Conservation (phyloP, 2,113 vertebrate genomes). For the Dicerorhinus sumatrensis region DNA sequence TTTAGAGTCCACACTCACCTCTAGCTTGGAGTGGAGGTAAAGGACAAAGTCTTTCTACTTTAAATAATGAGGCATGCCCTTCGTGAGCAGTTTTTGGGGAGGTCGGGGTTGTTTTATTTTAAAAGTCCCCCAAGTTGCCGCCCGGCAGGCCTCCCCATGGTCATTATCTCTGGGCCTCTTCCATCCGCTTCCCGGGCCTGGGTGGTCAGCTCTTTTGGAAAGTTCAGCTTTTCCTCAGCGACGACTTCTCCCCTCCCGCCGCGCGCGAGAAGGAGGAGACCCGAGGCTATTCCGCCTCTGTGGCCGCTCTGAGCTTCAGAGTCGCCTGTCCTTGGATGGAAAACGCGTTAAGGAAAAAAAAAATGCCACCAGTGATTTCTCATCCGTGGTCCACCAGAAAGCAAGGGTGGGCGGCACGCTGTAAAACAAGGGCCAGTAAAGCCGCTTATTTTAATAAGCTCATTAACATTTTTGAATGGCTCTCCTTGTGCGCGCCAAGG, state of each 20-base stretch:
- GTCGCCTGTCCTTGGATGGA: neutral
- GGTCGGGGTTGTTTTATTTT: neutral
- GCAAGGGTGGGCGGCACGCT: slow-evolving; percentile 37
- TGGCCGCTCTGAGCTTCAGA: neutral
- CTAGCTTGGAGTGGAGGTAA: neutral
- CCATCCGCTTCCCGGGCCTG: neutral
- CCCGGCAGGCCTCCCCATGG: neutral
- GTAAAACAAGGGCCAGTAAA: slow-evolving; percentile 63
- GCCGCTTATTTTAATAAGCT: slow-evolving; percentile 73
- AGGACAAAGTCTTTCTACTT: neutral
- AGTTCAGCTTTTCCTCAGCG: neutral
- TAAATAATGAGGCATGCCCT: neutral
- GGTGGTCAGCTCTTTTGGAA: neutral
- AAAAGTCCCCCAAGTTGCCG: neutral
- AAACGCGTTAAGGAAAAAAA: neutral
- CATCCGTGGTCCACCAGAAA: slow-evolving; percentile 7
- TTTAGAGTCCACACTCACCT: neutral
- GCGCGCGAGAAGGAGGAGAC: neutral
- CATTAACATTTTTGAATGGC: slow-evolving; percentile 78
- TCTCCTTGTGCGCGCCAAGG: slow-evolving; percentile 53
- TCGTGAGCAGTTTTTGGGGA: neutral
- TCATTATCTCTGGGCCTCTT: neutral
- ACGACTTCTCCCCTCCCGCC: neutral
- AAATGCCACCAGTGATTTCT: neutral
- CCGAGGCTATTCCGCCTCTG: neutral